Conservation (phyloP, 2,888 invertebrate species). For the Marasmarcha lunaedactyla region DNA sequence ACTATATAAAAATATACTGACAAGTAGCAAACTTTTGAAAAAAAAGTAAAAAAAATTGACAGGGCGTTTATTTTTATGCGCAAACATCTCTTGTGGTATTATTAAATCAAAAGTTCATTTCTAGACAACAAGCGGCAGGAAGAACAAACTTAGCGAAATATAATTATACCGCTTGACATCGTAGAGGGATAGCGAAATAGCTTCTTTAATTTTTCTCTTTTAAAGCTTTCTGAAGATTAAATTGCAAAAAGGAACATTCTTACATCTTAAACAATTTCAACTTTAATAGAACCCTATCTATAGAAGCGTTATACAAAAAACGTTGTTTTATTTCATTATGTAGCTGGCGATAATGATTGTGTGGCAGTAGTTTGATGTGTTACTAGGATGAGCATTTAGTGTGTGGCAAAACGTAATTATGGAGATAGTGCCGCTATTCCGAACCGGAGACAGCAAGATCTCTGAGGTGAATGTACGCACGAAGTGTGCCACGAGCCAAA, state of each 20-base stretch:
- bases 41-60: too few relatives aligned
- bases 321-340: too few relatives aligned
- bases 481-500: slow-evolving; percentile 65
- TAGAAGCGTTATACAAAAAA: too few relatives aligned
- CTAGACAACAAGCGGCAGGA: slow-evolving; percentile 44
- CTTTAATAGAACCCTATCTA: background rate
- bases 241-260: slow-evolving; percentile 12
- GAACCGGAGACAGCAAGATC: slow-evolving; percentile 40
- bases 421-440: slow-evolving; percentile 6
- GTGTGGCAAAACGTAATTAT: background rate
- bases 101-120: slow-evolving; percentile 32
- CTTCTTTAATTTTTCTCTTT: slow-evolving; percentile 39
- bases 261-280: background rate
- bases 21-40: too few relatives aligned
- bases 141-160: slow-evolving; percentile 45
- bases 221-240: slow-evolving; percentile 19
- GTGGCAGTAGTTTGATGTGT: too few relatives aligned
- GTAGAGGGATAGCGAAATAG: slow-evolving; percentile 49
- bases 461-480: slow-evolving; percentile 66
- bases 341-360: too few relatives aligned
- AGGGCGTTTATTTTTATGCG: too few relatives aligned
- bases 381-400: too few relatives aligned
- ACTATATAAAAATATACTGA: too few relatives aligned
- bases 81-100: too few relatives aligned
- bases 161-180: slow-evolving; percentile 48